Evolutionary conservation across 2,888 invertebrate species (phyloP), one percentile per base, ranked within the genome.

Genomic region (Drosophila rubida): DNA sequence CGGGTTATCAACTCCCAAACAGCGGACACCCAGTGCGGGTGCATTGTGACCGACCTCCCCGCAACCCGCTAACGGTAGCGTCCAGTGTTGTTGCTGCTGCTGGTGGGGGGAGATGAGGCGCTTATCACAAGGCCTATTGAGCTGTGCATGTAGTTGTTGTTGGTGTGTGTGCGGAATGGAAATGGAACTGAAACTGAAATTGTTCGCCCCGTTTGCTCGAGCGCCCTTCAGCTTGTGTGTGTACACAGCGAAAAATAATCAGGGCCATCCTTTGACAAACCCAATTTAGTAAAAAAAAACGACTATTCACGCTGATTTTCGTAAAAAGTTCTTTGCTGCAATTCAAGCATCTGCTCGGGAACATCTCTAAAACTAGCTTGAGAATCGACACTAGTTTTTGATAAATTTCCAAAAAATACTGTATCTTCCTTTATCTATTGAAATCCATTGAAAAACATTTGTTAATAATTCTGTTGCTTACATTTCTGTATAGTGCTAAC

Each of bases 71-170:
- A 42, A 44, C 60, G 32, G 48, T 41, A 59, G 50, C 59, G 60
- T 60, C 27, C 19, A 41, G 49, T 16, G 16, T 25, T 23, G 41
- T 48, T 14, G 13, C 2, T 8, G n/a, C 11, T 4, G 9, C 16
- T 1, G 22, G 4, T 9, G 1, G 2, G 23, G 22, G 9, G 2
- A 19, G 48, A 6, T 45, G 48, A 71, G 72, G 60, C 69, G 82
- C 88, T 83, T 83, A 83, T 83, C 88, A 87, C 81, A 80, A 88
- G 87, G 89, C 88, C 88, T 88, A 82, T 82, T 88, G 82, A 88
- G 88, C 63, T 65, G 75, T 67, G 58, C 41, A 23, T 44, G 60
- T 7, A n/a, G n/a, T 5, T 23, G 23, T 23, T 46, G 32, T 45
- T n/a, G n/a, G 45, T 39, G 30, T 55, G 41, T 45, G 45, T 53